Evolutionary conservation across 2,797 vertebrate species (phyloP).

Genomic region (Mormyrops attenuatus): DNA sequence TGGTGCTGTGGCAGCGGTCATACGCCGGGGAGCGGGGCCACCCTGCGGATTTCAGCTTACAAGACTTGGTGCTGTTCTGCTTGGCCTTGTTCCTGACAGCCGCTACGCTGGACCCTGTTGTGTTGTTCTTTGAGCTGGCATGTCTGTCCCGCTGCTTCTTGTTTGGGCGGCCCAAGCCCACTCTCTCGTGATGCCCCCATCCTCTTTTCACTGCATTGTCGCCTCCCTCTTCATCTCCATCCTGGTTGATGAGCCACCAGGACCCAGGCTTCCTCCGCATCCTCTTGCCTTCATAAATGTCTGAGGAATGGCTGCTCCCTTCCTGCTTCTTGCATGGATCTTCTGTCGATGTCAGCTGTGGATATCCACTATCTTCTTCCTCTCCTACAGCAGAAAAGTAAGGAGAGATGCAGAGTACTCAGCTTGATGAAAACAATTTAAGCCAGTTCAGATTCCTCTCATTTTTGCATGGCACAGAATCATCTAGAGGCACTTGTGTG

Average conservation of each 20-base stretch:
- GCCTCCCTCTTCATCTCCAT: slow-evolving; percentile 2
- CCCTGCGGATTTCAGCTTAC: neutral
- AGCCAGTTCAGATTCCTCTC: neutral
- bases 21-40: neutral
- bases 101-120: neutral
- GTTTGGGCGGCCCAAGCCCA: neutral
- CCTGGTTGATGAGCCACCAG: slow-evolving; percentile 43
- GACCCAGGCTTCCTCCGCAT: slow-evolving; percentile 42
- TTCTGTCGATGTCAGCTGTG: neutral
- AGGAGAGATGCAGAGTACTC: neutral
- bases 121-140: neutral
- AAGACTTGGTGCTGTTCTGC: neutral
- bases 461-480: neutral
- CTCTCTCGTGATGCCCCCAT: neutral
- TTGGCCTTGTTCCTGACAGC: neutral
- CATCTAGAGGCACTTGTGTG: neutral
- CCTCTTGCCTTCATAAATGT: slow-evolving; percentile 34
- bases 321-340: neutral
- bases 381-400: neutral
- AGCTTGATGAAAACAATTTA: neutral
- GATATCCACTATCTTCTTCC: neutral
- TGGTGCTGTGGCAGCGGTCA: neutral
- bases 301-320: neutral
- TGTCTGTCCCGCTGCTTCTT: neutral
- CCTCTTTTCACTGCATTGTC: slow-evolving; percentile 19